Evolutionary conservation across 1,140 invertebrate species (phyloP), one percentile per base, ranked within the genome.

Genomic region (Amyelois transitella): DNA sequence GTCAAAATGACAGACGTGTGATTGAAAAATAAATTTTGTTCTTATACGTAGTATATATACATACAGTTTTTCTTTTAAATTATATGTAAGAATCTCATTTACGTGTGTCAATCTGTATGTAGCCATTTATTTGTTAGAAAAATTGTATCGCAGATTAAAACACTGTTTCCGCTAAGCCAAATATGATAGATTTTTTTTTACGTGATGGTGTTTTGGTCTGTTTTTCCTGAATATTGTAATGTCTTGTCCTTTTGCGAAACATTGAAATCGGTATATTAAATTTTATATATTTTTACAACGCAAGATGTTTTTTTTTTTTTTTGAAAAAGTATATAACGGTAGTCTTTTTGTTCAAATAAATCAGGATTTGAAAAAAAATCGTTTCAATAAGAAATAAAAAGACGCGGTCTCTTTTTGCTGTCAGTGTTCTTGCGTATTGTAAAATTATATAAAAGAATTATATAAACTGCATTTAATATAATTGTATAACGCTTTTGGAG

Each of bases 401-500:
- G n/a, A n/a, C n/a, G n/a, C n/a, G n/a, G n/a, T n/a, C n/a, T n/a
- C n/a, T n/a, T n/a, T n/a, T n/a, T n/a, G 22, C 22, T 32, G 4
- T 32, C 28, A 44, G 18, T 45, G 3, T 19, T 19, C 18, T 48
- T 21, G 20, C 19, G 45, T 21, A 22, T 21, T 48, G 19, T 48
- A 20, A 48, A 19, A 48, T 48, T 48, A 20, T 48, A 48, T 48
- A 48, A 48, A 20, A 48, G 10, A n/a, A 47, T 48, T 48, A 21
- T 48, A 12, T 48, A 48, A 58, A 57, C 44, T 69, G 74, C 75
- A 78, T 80, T 77, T 82, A 62, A 55, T 48, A 63, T 58, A 25
- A 60, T 44, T n/a, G n/a, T 51, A 52, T 65, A 66, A 69, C 53
- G 74, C 71, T 77, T 77, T 69, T 56, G 65, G 71, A 65, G 69